Conservation (phyloP, 2,113 vertebrate species). For the Oryzias woworae region DNA sequence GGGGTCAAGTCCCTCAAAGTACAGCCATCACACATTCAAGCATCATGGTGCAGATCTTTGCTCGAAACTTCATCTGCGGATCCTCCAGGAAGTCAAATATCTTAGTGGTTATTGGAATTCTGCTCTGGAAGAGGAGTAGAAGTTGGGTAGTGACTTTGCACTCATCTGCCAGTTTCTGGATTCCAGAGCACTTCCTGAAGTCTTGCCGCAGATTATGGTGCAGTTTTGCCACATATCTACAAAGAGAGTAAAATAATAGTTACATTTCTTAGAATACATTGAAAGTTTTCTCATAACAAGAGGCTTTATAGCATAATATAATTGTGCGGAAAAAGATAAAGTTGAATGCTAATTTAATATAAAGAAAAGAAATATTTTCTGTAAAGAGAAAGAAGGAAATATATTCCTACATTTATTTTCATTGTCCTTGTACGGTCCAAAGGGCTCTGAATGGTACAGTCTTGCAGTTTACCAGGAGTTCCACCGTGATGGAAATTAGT, state of each 20-base stretch:
- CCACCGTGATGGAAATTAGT: background rate
- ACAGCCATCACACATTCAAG: no score
- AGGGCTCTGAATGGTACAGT: background rate
- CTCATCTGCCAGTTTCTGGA: background rate
- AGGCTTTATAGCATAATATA: background rate
- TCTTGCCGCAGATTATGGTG: slow-evolving; percentile 3
- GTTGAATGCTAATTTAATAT: no score
- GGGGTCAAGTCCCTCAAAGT: no score
- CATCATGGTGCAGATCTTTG: no score
- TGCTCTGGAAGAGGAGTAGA: background rate
- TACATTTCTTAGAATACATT: background rate
- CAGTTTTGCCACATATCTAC: background rate
- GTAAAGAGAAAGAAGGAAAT: no score
- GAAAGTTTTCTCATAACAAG: background rate
- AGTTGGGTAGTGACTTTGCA: background rate
- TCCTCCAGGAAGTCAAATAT: background rate
- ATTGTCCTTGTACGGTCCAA: background rate
- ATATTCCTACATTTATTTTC: background rate
- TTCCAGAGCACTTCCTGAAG: background rate
- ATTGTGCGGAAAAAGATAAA: background rate
- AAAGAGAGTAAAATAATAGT: no score
- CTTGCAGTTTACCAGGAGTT: slow-evolving; percentile 4
- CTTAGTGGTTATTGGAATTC: background rate
- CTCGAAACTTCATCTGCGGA: background rate
- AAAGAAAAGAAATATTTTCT: no score